These are phyloP conservation scores for Aspidoscelis tigris DNA, from an alignment of 2,113 vertebrate species.

Conservation along the genomic window DNA sequence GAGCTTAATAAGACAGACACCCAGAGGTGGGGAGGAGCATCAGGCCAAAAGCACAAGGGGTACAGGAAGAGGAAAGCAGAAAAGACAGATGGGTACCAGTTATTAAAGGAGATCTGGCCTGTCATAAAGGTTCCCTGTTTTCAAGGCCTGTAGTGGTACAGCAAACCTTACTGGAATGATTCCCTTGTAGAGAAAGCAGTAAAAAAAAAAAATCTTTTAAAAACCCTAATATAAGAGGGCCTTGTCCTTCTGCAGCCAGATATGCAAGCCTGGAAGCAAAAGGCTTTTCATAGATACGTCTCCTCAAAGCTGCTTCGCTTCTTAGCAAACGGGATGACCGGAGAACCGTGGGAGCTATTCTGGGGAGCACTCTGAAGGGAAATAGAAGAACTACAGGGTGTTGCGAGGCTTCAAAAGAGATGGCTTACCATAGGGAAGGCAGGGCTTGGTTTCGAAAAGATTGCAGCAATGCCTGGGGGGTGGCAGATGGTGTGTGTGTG, in stretches of 20 bases:
- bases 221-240: too few relatives aligned
- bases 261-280: too few relatives aligned
- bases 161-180: neutral
- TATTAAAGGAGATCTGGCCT: neutral
- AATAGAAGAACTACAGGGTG: neutral
- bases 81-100: neutral
- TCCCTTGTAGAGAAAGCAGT: too few relatives aligned
- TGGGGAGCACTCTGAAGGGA: neutral
- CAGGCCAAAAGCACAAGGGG: neutral
- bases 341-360: neutral
- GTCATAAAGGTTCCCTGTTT: too few relatives aligned
- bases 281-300: too few relatives aligned
- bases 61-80: neutral
- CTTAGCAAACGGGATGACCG: neutral
- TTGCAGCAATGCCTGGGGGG: neutral
- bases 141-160: neutral
- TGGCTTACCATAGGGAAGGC: neutral
- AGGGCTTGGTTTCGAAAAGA: neutral
- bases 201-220: too few relatives aligned
- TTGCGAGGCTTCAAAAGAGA: too few relatives aligned
- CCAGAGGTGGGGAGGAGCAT: too few relatives aligned
- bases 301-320: too few relatives aligned
- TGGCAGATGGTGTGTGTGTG: neutral
- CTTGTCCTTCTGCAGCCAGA: too few relatives aligned
- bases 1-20: neutral